Conservation (phyloP, 2,888 invertebrate genomes). For the Lordiphosa andalusiaca region DNA sequence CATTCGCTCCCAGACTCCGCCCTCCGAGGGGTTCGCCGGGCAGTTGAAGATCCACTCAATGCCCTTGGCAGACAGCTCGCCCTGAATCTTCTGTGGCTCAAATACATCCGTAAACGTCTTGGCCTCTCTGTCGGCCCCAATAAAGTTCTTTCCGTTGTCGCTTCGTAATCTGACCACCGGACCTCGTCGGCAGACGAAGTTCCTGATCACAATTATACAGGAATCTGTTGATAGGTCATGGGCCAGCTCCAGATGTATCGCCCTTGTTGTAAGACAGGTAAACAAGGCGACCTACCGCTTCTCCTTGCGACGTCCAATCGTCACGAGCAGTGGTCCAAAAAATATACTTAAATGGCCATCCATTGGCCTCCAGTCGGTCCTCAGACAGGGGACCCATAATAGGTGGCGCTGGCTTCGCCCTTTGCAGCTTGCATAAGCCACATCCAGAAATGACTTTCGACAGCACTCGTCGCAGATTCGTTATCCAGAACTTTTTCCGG, state of each 20-base stretch:
- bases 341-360: no score
- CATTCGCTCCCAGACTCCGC: slow-evolving; percentile 13
- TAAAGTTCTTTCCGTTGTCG: slow-evolving; percentile 11
- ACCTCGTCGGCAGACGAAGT: slow-evolving; percentile 8
- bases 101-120: not conserved
- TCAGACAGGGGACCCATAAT: not conserved
- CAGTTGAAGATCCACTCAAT: slow-evolving; percentile 13
- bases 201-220: slow-evolving; percentile 13
- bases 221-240: slow-evolving; percentile 10
- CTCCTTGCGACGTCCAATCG: slow-evolving; percentile 1
- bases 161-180: slow-evolving; percentile 1
- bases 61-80: no score
- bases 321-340: slow-evolving; percentile 1
- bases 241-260: slow-evolving; percentile 2
- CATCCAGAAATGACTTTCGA: no score
- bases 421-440: no score
- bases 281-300: not conserved
- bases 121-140: slow-evolving; percentile 1
- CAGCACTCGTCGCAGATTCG: no score
- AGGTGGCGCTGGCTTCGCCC: no score
- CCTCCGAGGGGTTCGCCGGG: slow-evolving; percentile 1
- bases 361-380: no score
- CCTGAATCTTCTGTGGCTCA: no score
- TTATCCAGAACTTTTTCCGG: no score
- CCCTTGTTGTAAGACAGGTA: slow-evolving; percentile 9